phyloP scores from a whole-genome alignment of 2,888 invertebrate species.

The Mythimna loreyi region DNA sequence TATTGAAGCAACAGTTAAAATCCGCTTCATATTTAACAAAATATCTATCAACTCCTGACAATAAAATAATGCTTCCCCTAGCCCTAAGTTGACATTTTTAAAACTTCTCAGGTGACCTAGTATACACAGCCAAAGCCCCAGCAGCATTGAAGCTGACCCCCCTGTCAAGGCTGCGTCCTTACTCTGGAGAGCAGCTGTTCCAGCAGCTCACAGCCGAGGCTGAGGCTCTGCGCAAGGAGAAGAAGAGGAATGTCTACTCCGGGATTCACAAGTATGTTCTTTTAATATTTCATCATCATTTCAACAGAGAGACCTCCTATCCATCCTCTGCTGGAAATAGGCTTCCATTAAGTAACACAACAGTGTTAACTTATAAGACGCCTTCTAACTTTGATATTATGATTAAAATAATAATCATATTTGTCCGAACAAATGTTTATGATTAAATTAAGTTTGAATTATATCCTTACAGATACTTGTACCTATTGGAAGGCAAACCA shows the following conservation, averaged over 20 bases:
- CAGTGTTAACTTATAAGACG: no score
- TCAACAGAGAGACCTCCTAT: no score
- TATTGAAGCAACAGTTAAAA: no score
- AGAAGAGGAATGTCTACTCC: constrained; percentile 95
- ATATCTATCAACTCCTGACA: not conserved
- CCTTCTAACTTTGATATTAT: no score
- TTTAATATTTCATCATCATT: no score
- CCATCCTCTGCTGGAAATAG: no score
- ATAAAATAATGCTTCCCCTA: not conserved
- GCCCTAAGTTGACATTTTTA: no score
- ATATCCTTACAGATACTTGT: constrained; percentile 91
- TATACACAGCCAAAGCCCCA: constrained; percentile 93
- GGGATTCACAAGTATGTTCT: constrained; percentile 93
- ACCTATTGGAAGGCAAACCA: constrained; percentile 94
- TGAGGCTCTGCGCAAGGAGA: constrained; percentile 95
- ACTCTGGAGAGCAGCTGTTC: constrained; percentile 93
- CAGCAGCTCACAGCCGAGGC: constrained; percentile 94
- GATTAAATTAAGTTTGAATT: not conserved
- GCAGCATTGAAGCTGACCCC: constrained; percentile 92
- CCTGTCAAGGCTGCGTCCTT: constrained; percentile 90
- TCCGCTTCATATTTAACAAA: not conserved
- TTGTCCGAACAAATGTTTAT: no score
- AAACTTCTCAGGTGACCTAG: constrained; percentile 86
- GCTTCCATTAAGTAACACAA: no score
- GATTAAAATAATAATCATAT: no score